Percentiles rank a stretch among this genome's conserved stretches.
Conservation (phyloP, 2,888 invertebrate genomes). For the Philhelius pedissequus region DNA sequence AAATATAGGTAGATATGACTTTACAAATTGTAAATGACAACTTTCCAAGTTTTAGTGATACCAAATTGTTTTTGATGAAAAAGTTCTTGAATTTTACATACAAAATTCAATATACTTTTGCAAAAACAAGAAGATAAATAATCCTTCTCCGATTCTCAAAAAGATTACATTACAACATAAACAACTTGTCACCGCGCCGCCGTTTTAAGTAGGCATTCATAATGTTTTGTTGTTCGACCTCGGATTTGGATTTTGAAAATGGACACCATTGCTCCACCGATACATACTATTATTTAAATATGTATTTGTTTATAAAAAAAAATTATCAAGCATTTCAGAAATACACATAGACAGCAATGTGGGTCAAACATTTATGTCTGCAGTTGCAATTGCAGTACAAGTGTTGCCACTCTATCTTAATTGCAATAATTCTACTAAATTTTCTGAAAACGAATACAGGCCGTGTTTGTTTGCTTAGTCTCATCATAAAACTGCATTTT, state of each 20-base stretch:
- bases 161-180: neutral
- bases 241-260: neutral
- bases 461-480: no score
- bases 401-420: neutral
- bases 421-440: neutral
- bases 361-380: neutral
- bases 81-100: neutral
- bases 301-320: neutral
- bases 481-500: no score
- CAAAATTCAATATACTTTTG: neutral
- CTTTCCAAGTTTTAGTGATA: neutral
- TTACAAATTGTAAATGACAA: no score
- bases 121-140: neutral
- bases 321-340: neutral
- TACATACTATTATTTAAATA: neutral
- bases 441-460: no score
- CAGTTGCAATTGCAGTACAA: neutral
- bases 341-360: neutral
- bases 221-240: neutral
- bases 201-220: neutral
- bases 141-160: neutral
- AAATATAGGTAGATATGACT: no score
- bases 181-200: neutral
- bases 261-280: neutral
- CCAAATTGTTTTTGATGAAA: neutral